phyloP scores from a whole-genome alignment of 1,140 invertebrate genomes.

The Theocolax elegans region DNA sequence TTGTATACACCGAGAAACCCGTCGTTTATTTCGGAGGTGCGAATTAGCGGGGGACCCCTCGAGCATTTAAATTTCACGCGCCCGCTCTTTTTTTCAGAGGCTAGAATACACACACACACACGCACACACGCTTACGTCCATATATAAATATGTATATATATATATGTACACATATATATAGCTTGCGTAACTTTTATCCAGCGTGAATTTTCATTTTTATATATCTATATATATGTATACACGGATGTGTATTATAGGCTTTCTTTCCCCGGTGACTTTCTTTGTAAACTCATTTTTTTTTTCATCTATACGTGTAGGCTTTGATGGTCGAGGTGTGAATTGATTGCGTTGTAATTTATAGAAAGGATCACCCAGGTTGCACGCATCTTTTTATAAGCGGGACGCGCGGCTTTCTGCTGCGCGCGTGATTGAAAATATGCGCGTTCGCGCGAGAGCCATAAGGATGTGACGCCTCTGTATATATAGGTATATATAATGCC shows the following conservation, averaged over 20 bases:
- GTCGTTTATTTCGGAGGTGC: neutral
- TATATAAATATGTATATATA: too few species aligned
- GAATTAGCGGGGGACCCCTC: neutral
- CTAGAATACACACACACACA: too few species aligned
- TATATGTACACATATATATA: too few species aligned
- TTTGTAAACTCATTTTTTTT: neutral
- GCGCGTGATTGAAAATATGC: too few species aligned
- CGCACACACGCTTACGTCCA: too few species aligned
- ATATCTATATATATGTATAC: neutral
- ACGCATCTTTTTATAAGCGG: neutral
- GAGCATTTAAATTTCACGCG: neutral
- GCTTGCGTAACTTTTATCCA: conserved; percentile 15
- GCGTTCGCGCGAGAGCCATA: too few species aligned
- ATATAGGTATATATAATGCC: too few species aligned
- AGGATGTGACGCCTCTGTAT: too few species aligned
- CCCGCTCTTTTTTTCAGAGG: neutral
- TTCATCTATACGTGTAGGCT: neutral
- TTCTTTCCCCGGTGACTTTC: neutral
- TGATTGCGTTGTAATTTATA: neutral
- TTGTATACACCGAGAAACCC: too few species aligned
- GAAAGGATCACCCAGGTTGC: neutral
- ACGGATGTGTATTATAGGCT: too few species aligned
- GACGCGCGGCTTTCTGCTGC: too few species aligned
- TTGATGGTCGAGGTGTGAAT: neutral
- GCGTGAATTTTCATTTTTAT: conserved; percentile 12